Evolutionary conservation across 2,113 vertebrate genomes (phyloP), one percentile per base, ranked within the genome.

Genomic region (Gasterosteus nipponicus): DNA sequence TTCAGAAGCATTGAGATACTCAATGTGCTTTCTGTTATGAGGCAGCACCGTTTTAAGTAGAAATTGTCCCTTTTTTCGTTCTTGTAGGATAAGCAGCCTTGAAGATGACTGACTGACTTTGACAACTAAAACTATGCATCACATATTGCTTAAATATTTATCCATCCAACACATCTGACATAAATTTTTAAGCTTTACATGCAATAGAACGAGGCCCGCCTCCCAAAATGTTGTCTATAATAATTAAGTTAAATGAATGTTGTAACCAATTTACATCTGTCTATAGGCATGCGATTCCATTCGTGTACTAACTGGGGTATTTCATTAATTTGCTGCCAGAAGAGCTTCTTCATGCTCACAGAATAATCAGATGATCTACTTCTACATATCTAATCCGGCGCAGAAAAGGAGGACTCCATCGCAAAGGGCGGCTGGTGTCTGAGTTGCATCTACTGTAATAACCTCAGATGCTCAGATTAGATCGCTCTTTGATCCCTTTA

Each of bases 291-390:
- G 60, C 56, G 71, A 47, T 60, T 42, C 41, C 46, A 56, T 78
- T 75, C 56, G 67, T 54, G 61, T 56, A 58, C 75, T 69, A 80
- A 86, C 66, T 77, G 81, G 58, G 46, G 66, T 54, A 76, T 83
- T 77, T 88, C 63, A 80, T 83, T 70, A 57, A 46, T 73, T 71
- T 6, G 39, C 54, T 83, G 56, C 69, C 63, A 75, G 77, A 77
- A 73, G 35, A 71, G 56, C 41, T 72, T 15, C 61, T 82, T 78
- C 71, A 80, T 18, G 66, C 69, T 83, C 47, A 85, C 65, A 82
- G 67, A 85, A 75, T 83, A 77, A 87, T 82, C 78, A 77, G 74
- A 46, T 77, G 73, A 78, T 81, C 69, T 66, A 54, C 82, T 84
- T 75, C 78, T 69, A 85, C 72, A 15, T 77, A 86, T 80, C 60